A percentile compares a stretch with the other conserved stretches of the same genome.
Conservation (phyloP, 1,140 invertebrate genomes). For the Babylonia areolata region DNA sequence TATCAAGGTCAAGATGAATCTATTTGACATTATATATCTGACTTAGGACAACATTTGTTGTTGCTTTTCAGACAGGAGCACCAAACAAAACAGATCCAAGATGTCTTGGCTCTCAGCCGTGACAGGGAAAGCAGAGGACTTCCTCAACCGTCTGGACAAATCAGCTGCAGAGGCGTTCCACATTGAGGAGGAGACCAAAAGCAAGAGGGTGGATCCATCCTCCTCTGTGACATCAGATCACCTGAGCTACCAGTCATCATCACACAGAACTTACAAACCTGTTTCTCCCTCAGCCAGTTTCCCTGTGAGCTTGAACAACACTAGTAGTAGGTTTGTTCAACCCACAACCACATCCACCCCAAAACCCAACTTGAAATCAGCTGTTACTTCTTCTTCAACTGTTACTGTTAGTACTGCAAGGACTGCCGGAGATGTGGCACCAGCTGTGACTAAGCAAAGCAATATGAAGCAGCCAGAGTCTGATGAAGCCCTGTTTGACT, state of each 20-base stretch:
- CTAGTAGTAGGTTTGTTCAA: too few relatives aligned
- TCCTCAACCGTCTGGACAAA: constrained; percentile 89
- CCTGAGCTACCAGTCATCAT: too few relatives aligned
- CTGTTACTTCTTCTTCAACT: too few relatives aligned
- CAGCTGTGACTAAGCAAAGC: constrained; percentile 56
- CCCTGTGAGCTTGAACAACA: constrained; percentile 34
- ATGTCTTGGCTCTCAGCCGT: constrained; percentile 92
- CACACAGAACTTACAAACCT: too few relatives aligned
- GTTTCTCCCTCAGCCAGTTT: constrained; percentile 58
- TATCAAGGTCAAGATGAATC: too few relatives aligned
- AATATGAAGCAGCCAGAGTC: too few relatives aligned
- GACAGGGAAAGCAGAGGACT: constrained; percentile 88
- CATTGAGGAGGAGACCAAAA: constrained; percentile 47
- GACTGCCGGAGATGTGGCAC: constrained; percentile 26
- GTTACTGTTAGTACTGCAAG: constrained; percentile 39
- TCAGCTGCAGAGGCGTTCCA: constrained; percentile 86
- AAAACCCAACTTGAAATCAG: neutral
- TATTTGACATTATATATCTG: neutral
- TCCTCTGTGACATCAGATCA: neutral
- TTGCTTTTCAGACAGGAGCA: too few relatives aligned
- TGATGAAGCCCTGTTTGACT: constrained; percentile 77
- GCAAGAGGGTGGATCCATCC: neutral
- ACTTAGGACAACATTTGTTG: neutral
- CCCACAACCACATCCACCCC: neutral
- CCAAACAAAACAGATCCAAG: neutral